Evolutionary conservation across 30 jellyfish, hydroid and myxozoan species (phyloP).

Genomic region (Aurelia aurita): DNA sequence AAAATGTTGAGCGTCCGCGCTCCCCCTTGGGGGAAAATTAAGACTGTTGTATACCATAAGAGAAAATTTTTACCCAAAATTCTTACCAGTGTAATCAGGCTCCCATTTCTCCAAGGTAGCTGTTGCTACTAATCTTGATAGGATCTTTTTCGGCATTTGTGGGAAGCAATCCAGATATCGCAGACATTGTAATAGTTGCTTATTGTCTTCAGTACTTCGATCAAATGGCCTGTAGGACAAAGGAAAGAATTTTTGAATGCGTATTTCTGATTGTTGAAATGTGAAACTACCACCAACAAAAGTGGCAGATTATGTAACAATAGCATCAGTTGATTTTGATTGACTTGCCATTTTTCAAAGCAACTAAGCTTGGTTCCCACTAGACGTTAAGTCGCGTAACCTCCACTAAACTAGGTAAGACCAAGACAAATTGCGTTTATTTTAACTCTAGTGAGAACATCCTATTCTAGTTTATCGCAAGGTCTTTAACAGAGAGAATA

Average conservation of each 20-base stretch:
- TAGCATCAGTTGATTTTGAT: no score
- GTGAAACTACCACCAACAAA: no score
- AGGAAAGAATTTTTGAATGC: not conserved
- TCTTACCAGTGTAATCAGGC: slow-evolving; percentile 47
- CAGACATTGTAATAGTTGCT: slow-evolving; percentile 22
- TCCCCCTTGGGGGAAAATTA: not conserved
- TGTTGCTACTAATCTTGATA: slow-evolving; percentile 43
- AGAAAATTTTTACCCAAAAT: not conserved
- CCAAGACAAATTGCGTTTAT: no score
- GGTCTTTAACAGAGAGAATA: no score
- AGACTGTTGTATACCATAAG: not conserved
- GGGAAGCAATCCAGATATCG: slow-evolving; percentile 41
- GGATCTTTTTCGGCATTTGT: slow-evolving; percentile 47
- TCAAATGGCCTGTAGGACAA: slow-evolving; percentile 43
- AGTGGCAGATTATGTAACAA: no score
- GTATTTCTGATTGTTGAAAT: no score
- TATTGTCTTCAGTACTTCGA: slow-evolving; percentile 44
- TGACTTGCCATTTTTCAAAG: no score
- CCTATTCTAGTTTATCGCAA: no score
- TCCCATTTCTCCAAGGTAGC: slow-evolving; percentile 71
- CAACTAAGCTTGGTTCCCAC: no score
- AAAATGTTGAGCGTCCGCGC: not conserved
- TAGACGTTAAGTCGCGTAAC: no score
- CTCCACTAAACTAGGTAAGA: no score
- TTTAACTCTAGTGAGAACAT: no score